A percentile compares a stretch with the other conserved stretches of the same genome.
Evolutionary conservation across 2,888 invertebrate species (phyloP).

Genomic region (Lithodes maja): DNA sequence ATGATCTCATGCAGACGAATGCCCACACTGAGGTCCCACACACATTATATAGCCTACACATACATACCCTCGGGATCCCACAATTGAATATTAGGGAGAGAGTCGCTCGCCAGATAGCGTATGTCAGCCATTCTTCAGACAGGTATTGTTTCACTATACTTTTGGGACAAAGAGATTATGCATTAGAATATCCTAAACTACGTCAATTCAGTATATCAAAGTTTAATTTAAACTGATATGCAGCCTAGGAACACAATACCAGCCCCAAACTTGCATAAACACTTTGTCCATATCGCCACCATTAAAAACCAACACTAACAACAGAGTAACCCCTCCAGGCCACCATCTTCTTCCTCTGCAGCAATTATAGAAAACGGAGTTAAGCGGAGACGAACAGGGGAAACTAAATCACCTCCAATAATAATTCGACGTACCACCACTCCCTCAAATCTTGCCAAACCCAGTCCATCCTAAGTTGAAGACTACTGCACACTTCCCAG

Average conservation of each 20-base stretch:
- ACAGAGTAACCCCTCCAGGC: too few relatives aligned
- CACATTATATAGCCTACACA: neutral
- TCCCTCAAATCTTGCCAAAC: too few relatives aligned
- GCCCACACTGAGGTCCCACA: neutral
- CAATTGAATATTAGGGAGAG: conserved; percentile 30
- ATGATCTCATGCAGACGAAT: neutral
- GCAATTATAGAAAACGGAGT: too few relatives aligned
- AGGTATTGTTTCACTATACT: neutral
- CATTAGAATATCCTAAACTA: neutral
- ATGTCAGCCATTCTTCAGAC: conserved; percentile 10
- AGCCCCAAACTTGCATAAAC: neutral
- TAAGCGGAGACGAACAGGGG: too few relatives aligned
- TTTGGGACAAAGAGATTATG: neutral
- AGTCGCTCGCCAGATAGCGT: neutral
- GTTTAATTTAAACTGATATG: neutral
- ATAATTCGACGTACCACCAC: too few relatives aligned
- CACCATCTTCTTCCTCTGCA: too few relatives aligned
- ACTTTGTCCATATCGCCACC: too few relatives aligned
- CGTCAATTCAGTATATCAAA: too few relatives aligned
- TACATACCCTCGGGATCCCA: conserved; percentile 13
- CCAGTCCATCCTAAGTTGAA: too few relatives aligned
- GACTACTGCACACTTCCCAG: too few relatives aligned
- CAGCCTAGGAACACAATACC: neutral
- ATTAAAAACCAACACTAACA: too few relatives aligned
- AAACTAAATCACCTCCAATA: too few relatives aligned